Conservation (phyloP, 2,113 vertebrate genomes). For the Cercocebus atys region DNA sequence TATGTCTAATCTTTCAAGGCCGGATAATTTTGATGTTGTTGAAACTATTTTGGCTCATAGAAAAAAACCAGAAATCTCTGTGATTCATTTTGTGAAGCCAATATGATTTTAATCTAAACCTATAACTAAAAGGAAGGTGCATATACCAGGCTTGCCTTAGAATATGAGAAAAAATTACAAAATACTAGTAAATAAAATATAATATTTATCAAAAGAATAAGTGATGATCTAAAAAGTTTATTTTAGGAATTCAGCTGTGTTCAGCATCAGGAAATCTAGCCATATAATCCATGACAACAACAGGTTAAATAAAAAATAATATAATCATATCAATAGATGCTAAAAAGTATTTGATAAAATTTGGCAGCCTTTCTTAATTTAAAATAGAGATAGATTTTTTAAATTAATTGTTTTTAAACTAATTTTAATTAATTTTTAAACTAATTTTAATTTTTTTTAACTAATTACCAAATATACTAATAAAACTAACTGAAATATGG, state of each 20-base stretch:
- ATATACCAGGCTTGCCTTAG: background rate
- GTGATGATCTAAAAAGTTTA: constrained; percentile 25
- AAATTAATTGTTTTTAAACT: background rate
- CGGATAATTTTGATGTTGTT: constrained; percentile 23
- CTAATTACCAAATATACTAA: constrained; percentile 15
- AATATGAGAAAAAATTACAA: background rate
- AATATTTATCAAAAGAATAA: constrained; percentile 43
- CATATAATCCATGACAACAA: background rate
- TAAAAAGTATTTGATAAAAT: constrained; percentile 3
- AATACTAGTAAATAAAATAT: constrained; percentile 3
- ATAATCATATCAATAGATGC: constrained; percentile 13
- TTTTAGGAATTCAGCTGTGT: background rate
- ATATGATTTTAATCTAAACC: background rate
- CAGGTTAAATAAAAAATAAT: constrained; percentile 16
- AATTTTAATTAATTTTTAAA: no score
- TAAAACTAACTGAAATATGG: constrained; percentile 52
- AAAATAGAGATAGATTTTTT: background rate
- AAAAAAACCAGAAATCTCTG: background rate
- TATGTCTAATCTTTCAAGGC: background rate
- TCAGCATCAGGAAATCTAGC: background rate
- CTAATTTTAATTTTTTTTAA: background rate
- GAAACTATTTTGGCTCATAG: background rate
- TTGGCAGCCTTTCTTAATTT: constrained; percentile 15
- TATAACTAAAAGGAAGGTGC: background rate
- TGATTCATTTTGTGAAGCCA: constrained; percentile 12